Conservation (phyloP, 1,140 invertebrate genomes). For the Globodera rostochiensis region DNA sequence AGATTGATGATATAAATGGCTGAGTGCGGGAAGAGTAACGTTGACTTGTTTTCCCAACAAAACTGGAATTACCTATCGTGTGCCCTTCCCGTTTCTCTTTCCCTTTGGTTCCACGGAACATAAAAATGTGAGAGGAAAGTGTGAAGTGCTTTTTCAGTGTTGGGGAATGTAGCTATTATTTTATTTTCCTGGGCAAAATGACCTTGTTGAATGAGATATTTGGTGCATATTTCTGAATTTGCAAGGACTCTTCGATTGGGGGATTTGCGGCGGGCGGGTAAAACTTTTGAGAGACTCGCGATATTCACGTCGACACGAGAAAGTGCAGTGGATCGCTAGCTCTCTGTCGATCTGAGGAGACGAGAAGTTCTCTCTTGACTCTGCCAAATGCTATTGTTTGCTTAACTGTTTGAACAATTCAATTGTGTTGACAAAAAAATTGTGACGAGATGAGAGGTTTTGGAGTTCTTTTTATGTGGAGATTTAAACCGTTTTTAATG, state of each 20-base stretch:
- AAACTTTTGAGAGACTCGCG: not conserved
- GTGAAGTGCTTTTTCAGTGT: not conserved
- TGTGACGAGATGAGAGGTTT: not conserved
- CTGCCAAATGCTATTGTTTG: slow-evolving; percentile 1
- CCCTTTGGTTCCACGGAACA: too few relatives aligned
- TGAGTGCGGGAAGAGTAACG: not conserved
- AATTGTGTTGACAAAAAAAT: not conserved
- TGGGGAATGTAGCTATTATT: not conserved
- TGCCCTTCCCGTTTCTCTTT: too few relatives aligned
- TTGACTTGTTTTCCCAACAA: too few relatives aligned
- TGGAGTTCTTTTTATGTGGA: too few relatives aligned
- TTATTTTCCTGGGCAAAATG: slow-evolving; percentile 9
- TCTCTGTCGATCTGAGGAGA: too few relatives aligned
- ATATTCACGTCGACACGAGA: not conserved
- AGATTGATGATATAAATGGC: not conserved
- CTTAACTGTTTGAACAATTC: slow-evolving; percentile 14
- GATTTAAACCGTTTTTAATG: too few relatives aligned
- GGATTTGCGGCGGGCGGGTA: not conserved
- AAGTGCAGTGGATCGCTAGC: not conserved
- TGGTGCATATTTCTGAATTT: not conserved
- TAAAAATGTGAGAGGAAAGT: not conserved
- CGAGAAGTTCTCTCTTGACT: not conserved
- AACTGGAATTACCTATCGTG: too few relatives aligned
- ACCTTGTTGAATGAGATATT: not conserved
- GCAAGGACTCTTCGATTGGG: not conserved